Percentiles rank a stretch among this genome's conserved stretches.
Evolutionary conservation across 2,797 vertebrate genomes (phyloP).

Genomic region (Aeoliscus strigatus): DNA sequence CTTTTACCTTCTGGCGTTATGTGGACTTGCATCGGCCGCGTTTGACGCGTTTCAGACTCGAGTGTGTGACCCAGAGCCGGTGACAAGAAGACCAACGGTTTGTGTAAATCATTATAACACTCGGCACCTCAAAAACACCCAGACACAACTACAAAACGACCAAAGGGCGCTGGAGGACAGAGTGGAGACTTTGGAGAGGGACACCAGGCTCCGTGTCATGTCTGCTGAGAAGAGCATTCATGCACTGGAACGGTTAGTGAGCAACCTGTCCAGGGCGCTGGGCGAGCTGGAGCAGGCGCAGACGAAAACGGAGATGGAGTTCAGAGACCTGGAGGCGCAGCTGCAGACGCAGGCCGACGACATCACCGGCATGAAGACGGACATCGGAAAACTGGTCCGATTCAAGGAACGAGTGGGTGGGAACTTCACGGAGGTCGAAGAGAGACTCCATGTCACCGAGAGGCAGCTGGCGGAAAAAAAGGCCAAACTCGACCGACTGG

Average conservation of each 20-base stretch:
- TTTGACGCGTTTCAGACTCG: no score
- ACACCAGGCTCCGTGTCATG: not conserved
- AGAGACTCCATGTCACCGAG: conserved; percentile 2
- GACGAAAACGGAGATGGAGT: not conserved
- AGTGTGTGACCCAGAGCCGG: no score
- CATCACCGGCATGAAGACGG: conserved; percentile 5
- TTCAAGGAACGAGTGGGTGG: not conserved
- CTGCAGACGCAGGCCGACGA: not conserved
- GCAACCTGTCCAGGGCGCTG: no score
- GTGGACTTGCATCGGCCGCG: no score
- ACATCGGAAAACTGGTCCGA: not conserved
- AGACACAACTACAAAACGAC: no score
- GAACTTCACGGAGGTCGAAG: conserved; percentile 4
- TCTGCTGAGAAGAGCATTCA: no score
- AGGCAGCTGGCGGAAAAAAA: conserved; percentile 1
- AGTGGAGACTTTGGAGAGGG: not conserved
- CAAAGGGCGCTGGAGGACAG: not conserved
- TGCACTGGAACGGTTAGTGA: no score
- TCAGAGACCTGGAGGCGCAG: not conserved
- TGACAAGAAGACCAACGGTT: no score
- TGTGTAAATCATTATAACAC: no score
- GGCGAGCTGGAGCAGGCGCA: no score
- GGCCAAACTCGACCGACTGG: conserved; percentile 3
- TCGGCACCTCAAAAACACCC: no score
- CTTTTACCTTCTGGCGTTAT: no score